Conservation (phyloP, 2,888 invertebrate species). For the Epinotia demarniana region DNA sequence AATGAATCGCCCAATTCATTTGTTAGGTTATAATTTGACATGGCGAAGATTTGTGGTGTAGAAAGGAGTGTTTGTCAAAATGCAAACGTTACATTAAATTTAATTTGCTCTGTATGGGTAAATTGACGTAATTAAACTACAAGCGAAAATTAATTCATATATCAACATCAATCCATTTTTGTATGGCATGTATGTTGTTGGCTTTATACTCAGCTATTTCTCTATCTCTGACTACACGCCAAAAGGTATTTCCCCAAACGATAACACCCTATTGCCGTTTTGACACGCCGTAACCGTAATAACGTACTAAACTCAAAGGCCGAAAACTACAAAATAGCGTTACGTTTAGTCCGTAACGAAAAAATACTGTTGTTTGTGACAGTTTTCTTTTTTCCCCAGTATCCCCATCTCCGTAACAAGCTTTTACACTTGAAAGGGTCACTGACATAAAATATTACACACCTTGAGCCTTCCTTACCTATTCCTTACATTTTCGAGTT, state of each 20-base stretch:
- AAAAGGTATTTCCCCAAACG: constrained; percentile 3
- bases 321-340: constrained; percentile 3
- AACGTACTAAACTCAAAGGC: not conserved
- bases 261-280: not conserved
- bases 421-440: constrained; percentile 2
- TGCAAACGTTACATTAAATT: too few species aligned
- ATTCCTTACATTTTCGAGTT: not conserved
- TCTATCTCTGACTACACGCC: not conserved
- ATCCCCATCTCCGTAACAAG: not conserved
- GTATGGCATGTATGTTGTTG: too few species aligned
- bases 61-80: too few species aligned
- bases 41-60: too few species aligned
- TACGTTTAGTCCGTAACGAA: constrained; percentile 7
- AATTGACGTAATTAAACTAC: too few species aligned
- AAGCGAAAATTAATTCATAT: too few species aligned
- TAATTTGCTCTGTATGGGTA: too few species aligned
- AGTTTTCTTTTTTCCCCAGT: constrained; percentile 16
- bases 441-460: constrained; percentile 9
- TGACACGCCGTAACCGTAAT: not conserved
- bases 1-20: too few species aligned
- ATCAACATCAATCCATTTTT: too few species aligned
- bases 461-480: not conserved
- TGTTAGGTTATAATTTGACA: too few species aligned
- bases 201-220: not conserved
- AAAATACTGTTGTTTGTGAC: constrained; percentile 10